Evolutionary conservation across 2,797 vertebrate genomes (phyloP), one percentile per base, ranked within the genome.

Genomic region (Spinibarbus caldwelli): DNA sequence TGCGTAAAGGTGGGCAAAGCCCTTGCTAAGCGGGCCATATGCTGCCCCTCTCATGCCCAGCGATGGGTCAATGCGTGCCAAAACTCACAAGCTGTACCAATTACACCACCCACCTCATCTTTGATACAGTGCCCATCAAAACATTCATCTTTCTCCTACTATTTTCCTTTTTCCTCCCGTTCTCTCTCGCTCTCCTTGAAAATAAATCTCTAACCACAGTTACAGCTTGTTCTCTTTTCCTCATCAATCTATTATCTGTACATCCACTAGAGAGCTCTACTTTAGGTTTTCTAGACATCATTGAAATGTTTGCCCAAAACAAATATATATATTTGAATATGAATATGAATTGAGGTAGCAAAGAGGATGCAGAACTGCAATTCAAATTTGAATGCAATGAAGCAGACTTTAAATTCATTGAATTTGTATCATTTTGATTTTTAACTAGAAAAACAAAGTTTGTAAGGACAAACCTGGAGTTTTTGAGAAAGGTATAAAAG

Each of bases 11-110:
- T 93, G 89, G 92, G 94, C 94, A 93, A 94, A 92, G 90, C 91
- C 91, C 82, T 89, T 91, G 91, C 91, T 89, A 92, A 92, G 89
- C 87, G 85, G 88, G 88, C 92, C 94, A 94, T 95, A 95, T 94
- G 94, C 89, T 93, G 92, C 90, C 90, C 90, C 86, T 89, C 84
- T 87, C 88, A 85, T 87, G 81, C 87, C 85, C 83, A 79, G n/a
- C 29, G 21, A 78, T 80, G 78, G 79, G 68, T 86, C 49, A 34
- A 17, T 5, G 21, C 9, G 64, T 82, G 87, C 89, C 94, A 95
- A 94, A 90, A 91, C 88, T 92, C 89, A 93, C 94, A 95, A 94
- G 92, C 93, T 93, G 94, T 91, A 90, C 93, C 87, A 89, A 91
- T 91, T 91, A 92, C 88, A 62, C 88, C 73, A 86, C 88, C 85